These are phyloP conservation scores for Myathropa florea DNA, from an alignment of 2,888 invertebrate genomes.

Conservation along the genomic window DNA sequence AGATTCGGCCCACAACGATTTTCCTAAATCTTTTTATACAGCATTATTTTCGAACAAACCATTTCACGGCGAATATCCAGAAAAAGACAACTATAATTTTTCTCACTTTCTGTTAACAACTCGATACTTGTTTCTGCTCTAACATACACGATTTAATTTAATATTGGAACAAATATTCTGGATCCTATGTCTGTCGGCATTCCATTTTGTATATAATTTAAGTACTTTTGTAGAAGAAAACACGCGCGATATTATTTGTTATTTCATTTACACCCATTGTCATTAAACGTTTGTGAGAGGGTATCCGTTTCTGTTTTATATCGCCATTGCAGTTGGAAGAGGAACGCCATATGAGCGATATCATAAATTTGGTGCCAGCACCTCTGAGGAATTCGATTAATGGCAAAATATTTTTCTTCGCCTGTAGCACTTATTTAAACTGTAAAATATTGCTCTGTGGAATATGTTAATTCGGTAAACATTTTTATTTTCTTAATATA, in stretches of 20 bases:
- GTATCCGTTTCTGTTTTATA: background rate
- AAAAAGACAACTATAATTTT: background rate
- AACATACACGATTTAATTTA: background rate
- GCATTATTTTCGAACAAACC: slow-evolving; percentile 6
- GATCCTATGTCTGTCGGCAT: background rate
- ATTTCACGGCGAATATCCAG: background rate
- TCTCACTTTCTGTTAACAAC: background rate
- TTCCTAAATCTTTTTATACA: too few relatives aligned
- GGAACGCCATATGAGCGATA: slow-evolving; percentile 48
- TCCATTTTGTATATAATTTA: slow-evolving; percentile 22
- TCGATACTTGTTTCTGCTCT: background rate
- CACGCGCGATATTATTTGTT: slow-evolving; percentile 18
- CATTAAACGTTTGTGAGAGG: slow-evolving; percentile 21
- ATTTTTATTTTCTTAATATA: slow-evolving; percentile 2
- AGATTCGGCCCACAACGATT: too few relatives aligned
- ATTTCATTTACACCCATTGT: slow-evolving; percentile 15
- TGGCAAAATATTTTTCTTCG: slow-evolving; percentile 67
- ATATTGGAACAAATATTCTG: slow-evolving; percentile 34
- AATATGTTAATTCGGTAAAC: slow-evolving; percentile 48
- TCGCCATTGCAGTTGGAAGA: slow-evolving; percentile 49
- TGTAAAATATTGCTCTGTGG: background rate
- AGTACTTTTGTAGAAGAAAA: slow-evolving; percentile 40
- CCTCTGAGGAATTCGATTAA: slow-evolving; percentile 68
- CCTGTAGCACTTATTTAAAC: slow-evolving; percentile 36
- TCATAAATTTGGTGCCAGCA: slow-evolving; percentile 58